phyloP scores from a whole-genome alignment of 1,140 invertebrate species.

The Thalassaphorura encarpata region DNA sequence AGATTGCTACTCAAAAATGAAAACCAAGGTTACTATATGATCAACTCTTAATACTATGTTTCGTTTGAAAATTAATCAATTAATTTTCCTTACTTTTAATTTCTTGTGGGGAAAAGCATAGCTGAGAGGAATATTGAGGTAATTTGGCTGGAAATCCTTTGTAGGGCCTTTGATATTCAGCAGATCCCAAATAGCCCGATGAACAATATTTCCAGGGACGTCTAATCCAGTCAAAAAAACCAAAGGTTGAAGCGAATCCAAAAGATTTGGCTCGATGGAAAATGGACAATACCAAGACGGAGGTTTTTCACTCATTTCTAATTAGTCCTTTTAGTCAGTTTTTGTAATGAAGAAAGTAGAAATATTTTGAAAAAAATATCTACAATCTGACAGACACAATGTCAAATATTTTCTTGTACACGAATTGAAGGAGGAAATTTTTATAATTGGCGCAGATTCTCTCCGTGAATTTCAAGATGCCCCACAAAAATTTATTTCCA shows the following conservation, averaged over 20 bases:
- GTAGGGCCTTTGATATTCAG: slow-evolving; percentile 66
- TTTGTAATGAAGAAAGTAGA: no score
- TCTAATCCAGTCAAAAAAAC: slow-evolving; percentile 80
- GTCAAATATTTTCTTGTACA: no score
- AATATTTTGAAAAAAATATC: no score
- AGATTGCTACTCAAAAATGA: slow-evolving; percentile 13
- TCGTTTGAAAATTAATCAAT: background rate
- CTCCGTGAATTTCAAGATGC: no score
- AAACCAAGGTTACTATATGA: no score
- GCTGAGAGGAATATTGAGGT: slow-evolving; percentile 50
- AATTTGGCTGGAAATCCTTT: slow-evolving; percentile 61
- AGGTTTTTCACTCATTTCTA: background rate
- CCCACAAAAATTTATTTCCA: no score
- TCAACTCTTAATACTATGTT: background rate
- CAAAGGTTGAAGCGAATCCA: slow-evolving; percentile 67
- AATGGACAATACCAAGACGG: slow-evolving; percentile 22
- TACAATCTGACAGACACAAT: no score
- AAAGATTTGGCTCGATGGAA: slow-evolving; percentile 30
- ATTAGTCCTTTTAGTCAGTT: no score
- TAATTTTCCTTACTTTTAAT: slow-evolving; percentile 51
- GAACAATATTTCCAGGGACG: slow-evolving; percentile 66
- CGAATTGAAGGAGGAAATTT: no score
- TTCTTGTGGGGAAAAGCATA: slow-evolving; percentile 84
- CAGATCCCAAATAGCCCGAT: slow-evolving; percentile 85
- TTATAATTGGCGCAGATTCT: no score